Evolutionary conservation across 2,797 vertebrate genomes (phyloP).

Genomic region (Allobates femoralis): DNA sequence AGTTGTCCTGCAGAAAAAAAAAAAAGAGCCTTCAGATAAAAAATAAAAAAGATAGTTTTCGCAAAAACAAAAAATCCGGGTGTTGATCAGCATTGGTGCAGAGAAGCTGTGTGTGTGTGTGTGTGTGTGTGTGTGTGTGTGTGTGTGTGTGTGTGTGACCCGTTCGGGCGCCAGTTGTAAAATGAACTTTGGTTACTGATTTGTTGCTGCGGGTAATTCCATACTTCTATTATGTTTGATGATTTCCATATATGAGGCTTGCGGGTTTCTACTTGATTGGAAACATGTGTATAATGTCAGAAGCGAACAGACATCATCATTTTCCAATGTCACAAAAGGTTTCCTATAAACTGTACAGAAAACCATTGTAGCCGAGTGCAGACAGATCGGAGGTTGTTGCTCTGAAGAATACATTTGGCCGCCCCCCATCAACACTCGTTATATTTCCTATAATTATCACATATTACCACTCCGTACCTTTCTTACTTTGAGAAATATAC

Average conservation of each 20-base stretch:
- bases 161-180: not conserved
- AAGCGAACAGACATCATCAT: not conserved
- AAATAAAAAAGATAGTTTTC: too few species aligned
- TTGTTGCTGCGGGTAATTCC: not conserved
- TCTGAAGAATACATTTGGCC: not conserved
- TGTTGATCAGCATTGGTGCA: not conserved
- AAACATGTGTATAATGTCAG: not conserved
- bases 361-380: not conserved
- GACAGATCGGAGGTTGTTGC: not conserved
- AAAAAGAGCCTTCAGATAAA: too few species aligned
- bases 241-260: not conserved
- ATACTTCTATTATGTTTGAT: not conserved
- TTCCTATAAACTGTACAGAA: not conserved
- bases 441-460: too few species aligned
- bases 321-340: slow-evolving; percentile 5
- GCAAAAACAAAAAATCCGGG: too few species aligned
- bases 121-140: too few species aligned
- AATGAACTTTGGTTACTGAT: not conserved
- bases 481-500: too few species aligned
- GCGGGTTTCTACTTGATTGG: not conserved
- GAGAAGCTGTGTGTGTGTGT: not conserved
- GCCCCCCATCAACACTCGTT: not conserved
- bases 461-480: too few species aligned
- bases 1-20: too few species aligned
- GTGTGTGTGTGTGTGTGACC: too few species aligned